Percentiles rank a stretch among this genome's conserved stretches.
Conservation (phyloP, 1,140 invertebrate genomes). For the Paraescarpia echinospica region DNA sequence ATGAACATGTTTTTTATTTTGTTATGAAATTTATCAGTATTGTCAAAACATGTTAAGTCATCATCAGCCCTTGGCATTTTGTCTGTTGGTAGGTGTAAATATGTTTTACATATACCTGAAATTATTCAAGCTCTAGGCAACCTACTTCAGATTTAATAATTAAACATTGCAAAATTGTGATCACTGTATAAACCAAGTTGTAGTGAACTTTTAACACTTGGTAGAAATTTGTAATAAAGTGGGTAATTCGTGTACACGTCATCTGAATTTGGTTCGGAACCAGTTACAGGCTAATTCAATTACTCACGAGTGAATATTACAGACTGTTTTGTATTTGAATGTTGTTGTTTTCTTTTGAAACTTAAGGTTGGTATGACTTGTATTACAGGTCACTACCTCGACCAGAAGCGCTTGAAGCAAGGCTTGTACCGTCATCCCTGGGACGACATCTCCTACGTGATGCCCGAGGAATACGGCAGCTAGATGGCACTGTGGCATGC, state of each 20-base stretch:
- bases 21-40: too few relatives aligned
- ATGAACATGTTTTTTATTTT: neutral
- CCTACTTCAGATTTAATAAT: neutral
- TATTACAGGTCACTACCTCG: slow-evolving; percentile 88
- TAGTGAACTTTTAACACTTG: too few relatives aligned
- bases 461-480: slow-evolving; percentile 68
- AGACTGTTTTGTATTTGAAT: too few relatives aligned
- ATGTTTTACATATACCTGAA: neutral
- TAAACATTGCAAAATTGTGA: neutral
- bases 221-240: too few relatives aligned
- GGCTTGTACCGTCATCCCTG: slow-evolving; percentile 98
- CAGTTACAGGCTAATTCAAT: too few relatives aligned
- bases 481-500: neutral
- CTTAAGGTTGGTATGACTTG: neutral
- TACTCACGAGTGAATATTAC: too few relatives aligned
- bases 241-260: too few relatives aligned
- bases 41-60: neutral
- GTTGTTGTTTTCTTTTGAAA: too few relatives aligned
- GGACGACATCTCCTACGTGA: slow-evolving; percentile 99
- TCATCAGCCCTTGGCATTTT: neutral
- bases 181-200: neutral
- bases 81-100: neutral
- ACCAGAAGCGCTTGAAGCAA: slow-evolving; percentile 98
- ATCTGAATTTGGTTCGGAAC: too few relatives aligned
- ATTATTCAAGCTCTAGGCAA: neutral